phyloP scores from a whole-genome alignment of 2,113 vertebrate species.

The Numida meleagris region DNA sequence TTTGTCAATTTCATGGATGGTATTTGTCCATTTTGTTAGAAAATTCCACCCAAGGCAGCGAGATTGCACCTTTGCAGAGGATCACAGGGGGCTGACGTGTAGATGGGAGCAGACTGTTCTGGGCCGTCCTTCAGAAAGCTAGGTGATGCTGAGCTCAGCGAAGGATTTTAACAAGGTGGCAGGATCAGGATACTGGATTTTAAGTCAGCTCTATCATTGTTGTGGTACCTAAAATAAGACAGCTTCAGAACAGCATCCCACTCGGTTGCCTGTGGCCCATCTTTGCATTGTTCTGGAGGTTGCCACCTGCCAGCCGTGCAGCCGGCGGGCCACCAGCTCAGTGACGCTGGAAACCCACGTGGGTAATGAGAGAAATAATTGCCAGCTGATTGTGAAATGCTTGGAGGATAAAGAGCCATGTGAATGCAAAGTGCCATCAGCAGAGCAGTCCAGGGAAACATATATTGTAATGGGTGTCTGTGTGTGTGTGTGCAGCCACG shows the following conservation, averaged over 20 bases:
- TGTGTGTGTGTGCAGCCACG: neutral
- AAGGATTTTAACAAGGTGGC: neutral
- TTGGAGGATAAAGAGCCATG: neutral
- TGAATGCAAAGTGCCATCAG: neutral
- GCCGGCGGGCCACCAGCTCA: neutral
- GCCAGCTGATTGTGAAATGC: neutral
- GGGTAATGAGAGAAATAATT: neutral
- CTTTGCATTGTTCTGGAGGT: neutral
- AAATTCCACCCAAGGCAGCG: constrained; percentile 59
- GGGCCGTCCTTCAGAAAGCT: neutral
- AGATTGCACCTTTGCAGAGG: neutral
- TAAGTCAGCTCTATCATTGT: neutral
- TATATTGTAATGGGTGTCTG: neutral
- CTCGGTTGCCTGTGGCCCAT: constrained; percentile 4
- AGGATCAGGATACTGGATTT: neutral
- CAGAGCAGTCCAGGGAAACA: neutral
- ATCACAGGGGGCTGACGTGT: fast-evolving
- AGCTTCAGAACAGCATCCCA: neutral
- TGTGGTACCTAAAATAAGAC: neutral
- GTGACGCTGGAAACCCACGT: neutral
- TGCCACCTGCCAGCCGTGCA: neutral
- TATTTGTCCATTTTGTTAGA: constrained; percentile 26
- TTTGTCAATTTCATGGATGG: constrained; percentile 29
- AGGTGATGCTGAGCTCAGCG: neutral
- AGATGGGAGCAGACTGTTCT: neutral